phyloP scores from a whole-genome alignment of 2,113 vertebrate species.

The Pollachius pollachius region DNA sequence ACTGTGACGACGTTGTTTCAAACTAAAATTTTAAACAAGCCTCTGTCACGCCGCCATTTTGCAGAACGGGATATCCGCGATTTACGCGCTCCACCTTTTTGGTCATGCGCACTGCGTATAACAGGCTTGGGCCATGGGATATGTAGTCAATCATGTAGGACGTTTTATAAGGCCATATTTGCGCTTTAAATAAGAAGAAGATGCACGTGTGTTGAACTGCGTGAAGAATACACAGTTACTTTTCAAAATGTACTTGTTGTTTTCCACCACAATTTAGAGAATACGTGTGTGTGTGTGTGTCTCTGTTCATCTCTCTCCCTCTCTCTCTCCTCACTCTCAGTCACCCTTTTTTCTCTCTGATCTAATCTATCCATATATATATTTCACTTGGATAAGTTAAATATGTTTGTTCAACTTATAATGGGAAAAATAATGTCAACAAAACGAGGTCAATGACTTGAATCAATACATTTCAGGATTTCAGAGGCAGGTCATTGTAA shows the following conservation, averaged over 20 bases:
- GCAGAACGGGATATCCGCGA: constrained; percentile 63
- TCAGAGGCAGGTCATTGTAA: background rate
- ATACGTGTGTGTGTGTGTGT: background rate
- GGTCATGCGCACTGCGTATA: constrained; percentile 31
- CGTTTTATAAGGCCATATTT: too few species aligned
- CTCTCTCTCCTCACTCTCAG: too few species aligned
- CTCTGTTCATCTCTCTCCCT: too few species aligned
- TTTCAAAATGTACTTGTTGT: too few species aligned
- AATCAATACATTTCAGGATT: background rate
- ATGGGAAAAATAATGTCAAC: background rate
- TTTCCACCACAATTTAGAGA: too few species aligned
- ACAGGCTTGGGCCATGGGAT: constrained; percentile 26
- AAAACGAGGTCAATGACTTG: background rate
- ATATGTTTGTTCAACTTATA: background rate
- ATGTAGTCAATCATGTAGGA: constrained; percentile 51
- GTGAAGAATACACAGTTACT: too few species aligned
- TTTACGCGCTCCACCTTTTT: constrained; percentile 30
- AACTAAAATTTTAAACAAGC: constrained; percentile 5
- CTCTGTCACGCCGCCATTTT: constrained; percentile 74
- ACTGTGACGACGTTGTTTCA: background rate
- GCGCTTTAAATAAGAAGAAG: too few species aligned
- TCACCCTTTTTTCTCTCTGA: too few species aligned
- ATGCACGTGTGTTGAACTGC: too few species aligned
- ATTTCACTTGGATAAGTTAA: too few species aligned
- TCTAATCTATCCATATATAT: too few species aligned